Percentiles rank a stretch among this genome's conserved stretches.
Conservation (phyloP, 2,888 invertebrate species). For the Lithosia quadra region DNA sequence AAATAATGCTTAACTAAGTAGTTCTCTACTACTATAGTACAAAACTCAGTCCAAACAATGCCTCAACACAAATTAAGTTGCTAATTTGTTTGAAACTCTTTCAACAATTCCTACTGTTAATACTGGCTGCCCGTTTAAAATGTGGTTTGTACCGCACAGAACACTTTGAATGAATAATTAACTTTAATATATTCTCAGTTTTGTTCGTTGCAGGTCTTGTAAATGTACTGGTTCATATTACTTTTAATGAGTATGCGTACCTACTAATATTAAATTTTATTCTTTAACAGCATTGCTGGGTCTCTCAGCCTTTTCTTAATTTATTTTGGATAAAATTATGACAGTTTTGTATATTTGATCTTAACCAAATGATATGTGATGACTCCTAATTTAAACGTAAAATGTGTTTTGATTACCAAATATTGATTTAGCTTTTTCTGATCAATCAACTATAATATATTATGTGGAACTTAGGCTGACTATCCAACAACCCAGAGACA, state of each 20-base stretch:
- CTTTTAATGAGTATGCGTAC: background rate
- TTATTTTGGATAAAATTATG: no score
- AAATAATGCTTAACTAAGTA: background rate
- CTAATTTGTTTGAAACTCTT: constrained; percentile 46
- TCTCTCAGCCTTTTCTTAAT: no score
- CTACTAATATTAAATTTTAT: no score
- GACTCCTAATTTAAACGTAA: no score
- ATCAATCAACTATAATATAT: no score
- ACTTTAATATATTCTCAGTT: constrained; percentile 24
- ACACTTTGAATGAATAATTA: constrained; percentile 46
- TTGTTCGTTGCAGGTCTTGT: constrained; percentile 3
- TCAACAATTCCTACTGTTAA: constrained; percentile 35
- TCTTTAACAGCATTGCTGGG: no score
- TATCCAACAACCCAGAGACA: no score
- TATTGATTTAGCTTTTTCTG: no score
- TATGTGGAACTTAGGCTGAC: no score
- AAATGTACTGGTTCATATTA: background rate
- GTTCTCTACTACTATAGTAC: background rate
- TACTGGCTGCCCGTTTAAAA: constrained; percentile 36
- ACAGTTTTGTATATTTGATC: no score
- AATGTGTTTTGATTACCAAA: no score
- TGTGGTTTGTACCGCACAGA: constrained; percentile 36
- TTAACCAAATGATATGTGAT: no score
- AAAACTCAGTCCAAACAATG: constrained; percentile 12
- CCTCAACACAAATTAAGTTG: constrained; percentile 32